Evolutionary conservation across 1,140 invertebrate species (phyloP).

Genomic region (Drosophila sucinea): DNA sequence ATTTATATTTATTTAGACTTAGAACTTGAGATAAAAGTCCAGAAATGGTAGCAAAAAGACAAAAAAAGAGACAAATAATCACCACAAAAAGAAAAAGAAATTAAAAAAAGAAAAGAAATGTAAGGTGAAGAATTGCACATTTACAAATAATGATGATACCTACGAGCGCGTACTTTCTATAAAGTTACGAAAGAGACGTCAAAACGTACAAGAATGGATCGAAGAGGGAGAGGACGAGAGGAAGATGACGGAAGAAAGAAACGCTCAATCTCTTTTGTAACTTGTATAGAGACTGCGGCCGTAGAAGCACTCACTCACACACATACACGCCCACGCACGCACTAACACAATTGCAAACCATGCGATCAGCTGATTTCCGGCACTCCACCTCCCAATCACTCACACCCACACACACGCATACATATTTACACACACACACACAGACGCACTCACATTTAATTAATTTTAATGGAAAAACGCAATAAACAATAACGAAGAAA

Average conservation of each 20-base stretch:
- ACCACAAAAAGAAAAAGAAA: constrained; percentile 35
- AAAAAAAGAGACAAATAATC: constrained; percentile 29
- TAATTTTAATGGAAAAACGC: constrained; percentile 61
- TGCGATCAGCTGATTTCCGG: constrained; percentile 11
- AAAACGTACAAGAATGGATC: constrained; percentile 21
- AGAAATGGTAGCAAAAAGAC: constrained; percentile 49
- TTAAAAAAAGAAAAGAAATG: constrained; percentile 14
- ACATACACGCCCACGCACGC: constrained; percentile 31
- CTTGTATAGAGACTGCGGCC: constrained; percentile 81
- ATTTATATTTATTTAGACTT: constrained; percentile 80
- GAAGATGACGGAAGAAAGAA: constrained; percentile 38
- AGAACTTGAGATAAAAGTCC: constrained; percentile 65
- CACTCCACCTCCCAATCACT: constrained; percentile 3
- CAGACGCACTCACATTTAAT: constrained; percentile 65
- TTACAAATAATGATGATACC: constrained; percentile 16
- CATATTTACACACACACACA: constrained; percentile 42
- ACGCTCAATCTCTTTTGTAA: constrained; percentile 69
- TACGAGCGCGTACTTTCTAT: constrained; percentile 79
- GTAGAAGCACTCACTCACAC: constrained; percentile 46
- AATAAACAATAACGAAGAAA: constrained; percentile 52
- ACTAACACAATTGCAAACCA: background rate
- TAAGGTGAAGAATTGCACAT: constrained; percentile 6
- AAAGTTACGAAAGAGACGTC: constrained; percentile 73
- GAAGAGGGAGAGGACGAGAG: constrained; percentile 22
- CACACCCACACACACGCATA: constrained; percentile 24